Percentiles rank a stretch among this genome's conserved stretches.
phyloP scores from a whole-genome alignment of 2,113 vertebrate genomes.

The Nothoprocta pentlandii region DNA sequence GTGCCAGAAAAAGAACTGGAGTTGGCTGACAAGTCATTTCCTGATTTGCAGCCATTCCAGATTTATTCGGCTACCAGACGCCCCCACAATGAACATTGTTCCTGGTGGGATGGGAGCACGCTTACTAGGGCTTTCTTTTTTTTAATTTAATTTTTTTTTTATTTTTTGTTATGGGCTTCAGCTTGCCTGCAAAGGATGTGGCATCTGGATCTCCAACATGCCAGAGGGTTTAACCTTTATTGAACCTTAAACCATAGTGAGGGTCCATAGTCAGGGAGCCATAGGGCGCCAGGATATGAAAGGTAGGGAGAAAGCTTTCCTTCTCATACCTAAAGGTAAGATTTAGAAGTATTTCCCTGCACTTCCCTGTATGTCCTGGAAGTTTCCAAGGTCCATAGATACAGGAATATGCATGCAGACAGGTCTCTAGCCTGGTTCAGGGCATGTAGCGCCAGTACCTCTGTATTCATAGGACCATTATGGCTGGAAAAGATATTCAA shows the following conservation, averaged over 20 bases:
- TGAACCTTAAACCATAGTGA: background rate
- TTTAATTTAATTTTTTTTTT: too few species aligned
- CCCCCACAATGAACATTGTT: background rate
- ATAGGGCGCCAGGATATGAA: background rate
- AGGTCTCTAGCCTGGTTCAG: background rate
- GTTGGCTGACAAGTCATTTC: conserved; percentile 60
- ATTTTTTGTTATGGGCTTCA: background rate
- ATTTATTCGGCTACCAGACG: conserved; percentile 62
- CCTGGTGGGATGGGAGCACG: conserved; percentile 1
- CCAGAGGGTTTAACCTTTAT: conserved; percentile 20
- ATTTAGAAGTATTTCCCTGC: background rate
- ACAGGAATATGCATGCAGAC: background rate
- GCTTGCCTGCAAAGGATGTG: background rate
- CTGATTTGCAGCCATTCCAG: conserved; percentile 30
- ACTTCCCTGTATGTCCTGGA: background rate
- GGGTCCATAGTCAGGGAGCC: background rate
- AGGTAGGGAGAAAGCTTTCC: background rate
- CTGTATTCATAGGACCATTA: too few species aligned
- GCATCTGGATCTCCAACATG: background rate
- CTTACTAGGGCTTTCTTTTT: background rate
- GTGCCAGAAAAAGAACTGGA: conserved; percentile 60
- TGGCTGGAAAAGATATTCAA: too few species aligned
- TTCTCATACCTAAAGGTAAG: background rate
- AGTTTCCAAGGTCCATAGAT: background rate
- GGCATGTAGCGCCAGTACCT: rapidly evolving